Percentiles rank a stretch among this genome's conserved stretches.
These are phyloP conservation scores for Gila orcuttii DNA, from an alignment of 2,113 vertebrate genomes.

Conservation along the genomic window DNA sequence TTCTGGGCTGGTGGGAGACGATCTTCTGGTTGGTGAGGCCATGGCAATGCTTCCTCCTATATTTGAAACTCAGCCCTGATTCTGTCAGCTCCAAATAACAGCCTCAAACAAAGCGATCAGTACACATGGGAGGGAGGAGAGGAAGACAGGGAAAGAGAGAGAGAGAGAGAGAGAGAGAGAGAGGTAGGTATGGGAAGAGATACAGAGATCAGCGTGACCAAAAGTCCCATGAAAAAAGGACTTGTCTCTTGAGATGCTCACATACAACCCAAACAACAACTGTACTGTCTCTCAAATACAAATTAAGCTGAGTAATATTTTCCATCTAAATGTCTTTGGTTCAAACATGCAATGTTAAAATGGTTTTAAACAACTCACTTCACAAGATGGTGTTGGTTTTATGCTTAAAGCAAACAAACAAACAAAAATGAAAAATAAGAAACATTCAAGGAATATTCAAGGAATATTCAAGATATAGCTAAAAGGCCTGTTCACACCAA, in stretches of 20 bases:
- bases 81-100: slow-evolving; percentile 63
- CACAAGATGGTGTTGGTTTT: not conserved
- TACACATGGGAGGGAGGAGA: slow-evolving; percentile 48
- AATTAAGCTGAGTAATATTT: not conserved
- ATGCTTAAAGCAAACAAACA: not conserved
- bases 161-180: slow-evolving; percentile 13
- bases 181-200: slow-evolving; percentile 31
- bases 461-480: not conserved
- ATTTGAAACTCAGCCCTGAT: slow-evolving; percentile 61
- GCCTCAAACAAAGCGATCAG: slow-evolving; percentile 49
- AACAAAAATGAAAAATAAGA: too few species aligned
- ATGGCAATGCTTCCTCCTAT: slow-evolving; percentile 50
- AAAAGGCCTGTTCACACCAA: not conserved
- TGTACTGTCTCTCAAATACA: not conserved
- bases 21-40: slow-evolving; percentile 24
- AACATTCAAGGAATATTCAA: not conserved
- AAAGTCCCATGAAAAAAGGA: slow-evolving; percentile 27
- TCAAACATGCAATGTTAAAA: not conserved
- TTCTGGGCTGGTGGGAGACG: slow-evolving; percentile 2
- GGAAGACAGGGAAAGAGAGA: not conserved
- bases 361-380: not conserved
- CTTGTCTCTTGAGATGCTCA: slow-evolving; percentile 1
- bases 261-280: slow-evolving; percentile 18
- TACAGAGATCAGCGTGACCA: not conserved
- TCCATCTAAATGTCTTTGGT: slow-evolving; percentile 9